These are phyloP conservation scores for Eunapius fragilis DNA, from an alignment of 37 sponge, comb jelly and placozoan species.

Conservation along the genomic window DNA sequence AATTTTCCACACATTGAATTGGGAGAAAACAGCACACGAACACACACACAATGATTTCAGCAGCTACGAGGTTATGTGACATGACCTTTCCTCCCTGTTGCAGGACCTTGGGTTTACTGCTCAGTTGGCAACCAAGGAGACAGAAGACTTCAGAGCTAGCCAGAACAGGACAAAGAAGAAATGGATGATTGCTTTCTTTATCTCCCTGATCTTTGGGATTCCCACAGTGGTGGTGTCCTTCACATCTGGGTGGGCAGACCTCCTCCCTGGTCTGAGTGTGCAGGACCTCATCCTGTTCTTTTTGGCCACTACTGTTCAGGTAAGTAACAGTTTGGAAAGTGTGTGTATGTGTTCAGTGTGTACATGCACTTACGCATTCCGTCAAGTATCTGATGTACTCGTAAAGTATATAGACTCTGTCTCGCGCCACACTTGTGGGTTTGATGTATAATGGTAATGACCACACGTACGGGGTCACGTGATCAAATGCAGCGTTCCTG, in stretches of 20 bases:
- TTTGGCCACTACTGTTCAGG: slow-evolving; percentile 73
- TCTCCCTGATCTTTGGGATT: slow-evolving; percentile 85
- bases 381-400: slow-evolving; percentile 20
- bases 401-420: slow-evolving; percentile 12
- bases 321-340: slow-evolving; percentile 31
- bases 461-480: no score
- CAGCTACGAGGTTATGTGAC: neutral
- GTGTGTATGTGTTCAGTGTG: neutral
- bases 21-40: neutral
- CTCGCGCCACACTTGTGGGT: no score
- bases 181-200: slow-evolving; percentile 85
- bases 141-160: neutral
- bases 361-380: neutral
- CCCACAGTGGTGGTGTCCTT: slow-evolving; percentile 78
- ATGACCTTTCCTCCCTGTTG: neutral
- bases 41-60: neutral
- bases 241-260: neutral
- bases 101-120: slow-evolving; percentile 64
- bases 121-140: neutral
- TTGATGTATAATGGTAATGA: no score
- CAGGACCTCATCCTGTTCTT: slow-evolving; percentile 70
- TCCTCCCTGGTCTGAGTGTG: slow-evolving; percentile 68
- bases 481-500: no score
- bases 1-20: neutral
- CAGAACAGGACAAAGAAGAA: slow-evolving; percentile 23